Evolutionary conservation across 2,113 vertebrate genomes (phyloP).

Genomic region (Ciconia maguari): DNA sequence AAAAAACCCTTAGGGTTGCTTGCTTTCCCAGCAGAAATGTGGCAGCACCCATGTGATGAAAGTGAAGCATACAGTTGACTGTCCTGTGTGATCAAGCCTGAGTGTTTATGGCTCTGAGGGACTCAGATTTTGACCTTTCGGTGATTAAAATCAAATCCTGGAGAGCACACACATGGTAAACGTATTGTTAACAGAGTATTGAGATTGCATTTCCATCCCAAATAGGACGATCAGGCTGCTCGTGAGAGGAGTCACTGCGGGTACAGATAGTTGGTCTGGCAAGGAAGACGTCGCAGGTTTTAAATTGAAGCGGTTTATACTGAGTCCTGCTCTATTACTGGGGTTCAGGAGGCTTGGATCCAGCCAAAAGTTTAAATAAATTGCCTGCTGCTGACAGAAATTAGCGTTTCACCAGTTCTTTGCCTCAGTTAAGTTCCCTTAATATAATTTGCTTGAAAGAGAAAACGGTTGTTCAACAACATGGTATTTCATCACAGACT

Average conservation of each 20-base stretch:
- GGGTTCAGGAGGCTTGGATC: not conserved
- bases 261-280: not conserved
- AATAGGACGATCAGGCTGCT: not conserved
- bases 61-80: not conserved
- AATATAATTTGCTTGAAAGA: not conserved
- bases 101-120: not conserved
- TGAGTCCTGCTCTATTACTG: not conserved
- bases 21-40: not conserved
- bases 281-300: not conserved
- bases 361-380: not conserved
- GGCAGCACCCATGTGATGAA: not conserved
- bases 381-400: not conserved
- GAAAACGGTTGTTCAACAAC: not conserved
- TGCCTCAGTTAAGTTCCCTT: slow-evolving; percentile 4
- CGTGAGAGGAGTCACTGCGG: not conserved
- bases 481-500: not conserved
- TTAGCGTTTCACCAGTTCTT: not conserved
- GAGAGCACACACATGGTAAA: not conserved
- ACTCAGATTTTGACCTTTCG: not conserved
- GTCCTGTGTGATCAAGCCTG: not conserved
- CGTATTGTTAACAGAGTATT: not conserved
- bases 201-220: not conserved
- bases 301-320: not conserved
- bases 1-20: not conserved
- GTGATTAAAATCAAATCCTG: not conserved